Conservation (phyloP, 2,888 invertebrate genomes). For the Pterostichus madidus region DNA sequence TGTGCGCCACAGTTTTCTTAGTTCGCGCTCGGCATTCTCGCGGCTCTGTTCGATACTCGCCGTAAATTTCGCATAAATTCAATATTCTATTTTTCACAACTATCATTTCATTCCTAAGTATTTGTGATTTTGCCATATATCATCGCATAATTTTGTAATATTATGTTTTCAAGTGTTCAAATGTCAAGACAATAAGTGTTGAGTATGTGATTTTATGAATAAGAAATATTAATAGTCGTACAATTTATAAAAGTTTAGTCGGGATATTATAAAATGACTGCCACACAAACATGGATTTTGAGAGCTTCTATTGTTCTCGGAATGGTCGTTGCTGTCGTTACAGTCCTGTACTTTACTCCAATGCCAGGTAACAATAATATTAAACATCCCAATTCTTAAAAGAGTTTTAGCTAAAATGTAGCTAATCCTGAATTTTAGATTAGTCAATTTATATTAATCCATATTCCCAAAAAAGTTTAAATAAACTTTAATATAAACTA, state of each 20-base stretch:
- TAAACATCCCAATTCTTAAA: no score
- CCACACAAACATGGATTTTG: constrained; percentile 80
- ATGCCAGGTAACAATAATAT: constrained; percentile 81
- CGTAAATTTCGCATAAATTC: neutral
- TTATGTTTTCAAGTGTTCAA: constrained; percentile 20
- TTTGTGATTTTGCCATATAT: neutral
- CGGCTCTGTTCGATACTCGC: neutral
- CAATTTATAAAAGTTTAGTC: constrained; percentile 8
- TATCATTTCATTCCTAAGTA: no score
- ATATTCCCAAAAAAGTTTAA: no score
- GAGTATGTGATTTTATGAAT: neutral
- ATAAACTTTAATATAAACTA: no score
- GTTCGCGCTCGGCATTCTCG: constrained; percentile 10
- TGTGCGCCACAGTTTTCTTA: neutral
- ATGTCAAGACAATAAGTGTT: neutral
- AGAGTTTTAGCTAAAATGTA: no score
- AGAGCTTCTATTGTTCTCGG: constrained; percentile 83
- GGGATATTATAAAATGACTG: constrained; percentile 71
- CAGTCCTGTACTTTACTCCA: constrained; percentile 86
- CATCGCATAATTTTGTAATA: neutral
- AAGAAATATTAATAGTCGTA: neutral
- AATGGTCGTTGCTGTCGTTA: constrained; percentile 83
- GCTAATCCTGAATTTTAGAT: no score
- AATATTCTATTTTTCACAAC: neutral
- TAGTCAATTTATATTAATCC: no score